Percentiles rank a stretch among this genome's conserved stretches.
Conservation (phyloP, 2,113 vertebrate genomes). For the Neodontobutis hainanensis region DNA sequence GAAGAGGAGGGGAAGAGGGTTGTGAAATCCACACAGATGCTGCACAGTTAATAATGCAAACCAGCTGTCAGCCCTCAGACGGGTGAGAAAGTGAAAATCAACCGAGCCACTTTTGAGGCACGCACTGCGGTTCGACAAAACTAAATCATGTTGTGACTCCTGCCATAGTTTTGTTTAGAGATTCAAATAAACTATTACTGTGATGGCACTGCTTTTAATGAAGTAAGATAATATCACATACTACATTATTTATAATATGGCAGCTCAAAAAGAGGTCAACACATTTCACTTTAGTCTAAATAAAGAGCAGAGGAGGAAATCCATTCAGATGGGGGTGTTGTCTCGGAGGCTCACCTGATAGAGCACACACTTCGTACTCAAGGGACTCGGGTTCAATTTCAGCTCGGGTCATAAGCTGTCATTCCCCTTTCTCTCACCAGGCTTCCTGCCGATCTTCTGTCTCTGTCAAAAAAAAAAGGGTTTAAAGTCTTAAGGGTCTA, state of each 20-base stretch:
- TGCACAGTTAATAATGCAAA: conserved; percentile 67
- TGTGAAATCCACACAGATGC: conserved; percentile 69
- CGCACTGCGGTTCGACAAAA: conserved; percentile 9
- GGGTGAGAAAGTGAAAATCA: conserved; percentile 51
- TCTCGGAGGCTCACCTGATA: too few species aligned
- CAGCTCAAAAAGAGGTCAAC: neutral
- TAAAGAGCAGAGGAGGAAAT: too few species aligned
- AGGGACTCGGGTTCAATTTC: too few species aligned
- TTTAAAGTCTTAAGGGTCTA: too few species aligned
- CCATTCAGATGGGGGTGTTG: too few species aligned
- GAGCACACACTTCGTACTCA: too few species aligned
- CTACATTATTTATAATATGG: neutral
- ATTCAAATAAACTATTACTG: neutral
- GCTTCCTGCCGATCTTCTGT: too few species aligned
- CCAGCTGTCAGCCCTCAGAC: conserved; percentile 62
- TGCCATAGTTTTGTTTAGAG: neutral
- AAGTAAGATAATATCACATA: neutral
- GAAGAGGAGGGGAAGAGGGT: conserved; percentile 26
- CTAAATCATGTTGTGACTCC: conserved; percentile 3
- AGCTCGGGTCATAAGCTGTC: too few species aligned
- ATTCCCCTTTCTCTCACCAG: too few species aligned
- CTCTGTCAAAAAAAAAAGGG: too few species aligned
- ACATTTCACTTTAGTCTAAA: neutral
- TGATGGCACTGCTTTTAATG: neutral
- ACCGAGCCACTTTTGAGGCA: conserved; percentile 31